Percentiles rank a stretch among this genome's conserved stretches.
These are phyloP conservation scores for Bombus cullumanus DNA, from an alignment of 1,140 invertebrate genomes.

Conservation along the genomic window DNA sequence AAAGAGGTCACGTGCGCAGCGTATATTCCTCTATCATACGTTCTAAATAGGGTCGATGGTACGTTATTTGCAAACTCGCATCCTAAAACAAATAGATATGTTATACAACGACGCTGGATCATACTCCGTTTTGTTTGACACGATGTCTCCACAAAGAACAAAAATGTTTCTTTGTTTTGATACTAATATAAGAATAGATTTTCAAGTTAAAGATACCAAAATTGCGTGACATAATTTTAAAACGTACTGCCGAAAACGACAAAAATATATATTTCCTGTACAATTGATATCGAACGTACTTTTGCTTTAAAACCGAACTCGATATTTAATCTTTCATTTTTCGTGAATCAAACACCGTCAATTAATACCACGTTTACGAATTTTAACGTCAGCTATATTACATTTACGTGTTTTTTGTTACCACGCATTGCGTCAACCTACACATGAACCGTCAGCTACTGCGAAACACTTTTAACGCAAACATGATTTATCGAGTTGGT, in stretches of 20 bases:
- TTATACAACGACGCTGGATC: constrained; percentile 22
- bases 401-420: not conserved
- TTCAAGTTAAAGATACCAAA: not conserved
- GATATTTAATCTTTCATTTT: constrained; percentile 2
- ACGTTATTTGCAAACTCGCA: constrained; percentile 65
- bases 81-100: constrained; percentile 67
- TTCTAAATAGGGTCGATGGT: constrained; percentile 56
- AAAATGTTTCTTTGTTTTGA: not conserved
- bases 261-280: not conserved
- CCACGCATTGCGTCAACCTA: not conserved
- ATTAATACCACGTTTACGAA: not conserved
- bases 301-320: not conserved
- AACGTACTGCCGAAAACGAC: not conserved
- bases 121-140: not conserved
- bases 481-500: not conserved
- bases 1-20: constrained; percentile 26
- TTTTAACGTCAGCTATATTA: not conserved
- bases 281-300: too few species aligned
- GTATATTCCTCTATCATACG: constrained; percentile 48
- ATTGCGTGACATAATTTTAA: not conserved
- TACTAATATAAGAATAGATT: not conserved
- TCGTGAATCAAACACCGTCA: not conserved
- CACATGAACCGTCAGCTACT: not conserved
- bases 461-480: not conserved
- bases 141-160: not conserved